Evolutionary conservation across 2,113 vertebrate species (phyloP).

Genomic region (Chauna torquata): DNA sequence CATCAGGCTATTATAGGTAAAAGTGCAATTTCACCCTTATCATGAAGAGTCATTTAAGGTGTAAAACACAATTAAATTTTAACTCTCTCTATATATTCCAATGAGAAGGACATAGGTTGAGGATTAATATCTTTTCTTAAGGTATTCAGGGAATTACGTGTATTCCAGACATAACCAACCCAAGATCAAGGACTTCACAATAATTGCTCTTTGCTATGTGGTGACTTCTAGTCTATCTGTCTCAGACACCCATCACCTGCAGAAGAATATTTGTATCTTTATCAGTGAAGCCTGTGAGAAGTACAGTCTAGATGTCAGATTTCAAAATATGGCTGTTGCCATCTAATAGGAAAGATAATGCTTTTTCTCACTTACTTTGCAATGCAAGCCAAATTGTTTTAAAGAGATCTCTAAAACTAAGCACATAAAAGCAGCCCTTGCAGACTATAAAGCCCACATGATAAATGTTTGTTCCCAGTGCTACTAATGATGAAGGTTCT

Average conservation of each 20-base stretch:
- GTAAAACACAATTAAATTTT: background rate
- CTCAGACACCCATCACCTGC: background rate
- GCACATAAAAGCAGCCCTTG: constrained; percentile 31
- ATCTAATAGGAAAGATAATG: background rate
- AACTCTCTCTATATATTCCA: background rate
- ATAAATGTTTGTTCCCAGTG: constrained; percentile 28
- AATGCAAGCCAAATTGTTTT: constrained; percentile 35
- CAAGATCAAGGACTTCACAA: background rate
- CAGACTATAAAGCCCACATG: constrained; percentile 30
- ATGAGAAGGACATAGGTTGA: background rate
- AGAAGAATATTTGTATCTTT: background rate
- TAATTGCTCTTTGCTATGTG: background rate
- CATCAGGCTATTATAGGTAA: background rate
- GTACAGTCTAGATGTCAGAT: background rate
- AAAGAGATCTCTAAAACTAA: constrained; percentile 20
- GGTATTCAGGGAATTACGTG: background rate
- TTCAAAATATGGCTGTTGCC: background rate
- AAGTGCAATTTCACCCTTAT: background rate
- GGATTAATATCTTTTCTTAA: background rate
- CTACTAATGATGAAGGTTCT: constrained; percentile 7
- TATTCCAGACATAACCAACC: background rate
- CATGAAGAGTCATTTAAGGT: background rate
- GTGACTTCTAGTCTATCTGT: background rate
- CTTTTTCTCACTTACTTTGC: background rate
- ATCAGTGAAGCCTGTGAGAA: background rate